phyloP scores from a whole-genome alignment of 2,797 vertebrate genomes.

The Mareca penelope region DNA sequence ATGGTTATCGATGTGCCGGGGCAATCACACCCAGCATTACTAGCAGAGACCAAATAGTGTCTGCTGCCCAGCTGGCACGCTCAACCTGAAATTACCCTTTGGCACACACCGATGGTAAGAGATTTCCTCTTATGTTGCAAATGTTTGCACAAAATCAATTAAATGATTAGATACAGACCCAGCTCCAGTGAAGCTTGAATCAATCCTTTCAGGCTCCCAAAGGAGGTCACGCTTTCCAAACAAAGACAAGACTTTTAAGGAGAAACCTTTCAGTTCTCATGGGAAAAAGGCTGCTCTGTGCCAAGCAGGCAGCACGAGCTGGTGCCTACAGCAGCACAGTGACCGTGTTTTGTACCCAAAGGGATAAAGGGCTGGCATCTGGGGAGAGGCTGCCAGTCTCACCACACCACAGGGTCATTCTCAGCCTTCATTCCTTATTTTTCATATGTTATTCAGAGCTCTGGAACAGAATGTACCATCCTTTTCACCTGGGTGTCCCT shows the following conservation, averaged over 20 bases:
- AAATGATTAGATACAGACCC: not conserved
- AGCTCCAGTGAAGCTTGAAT: not conserved
- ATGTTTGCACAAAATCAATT: constrained; percentile 32
- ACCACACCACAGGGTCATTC: not conserved
- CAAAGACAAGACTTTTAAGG: not conserved
- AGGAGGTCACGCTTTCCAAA: not conserved
- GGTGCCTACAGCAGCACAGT: not conserved
- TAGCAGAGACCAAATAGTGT: not conserved
- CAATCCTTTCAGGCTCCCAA: not conserved
- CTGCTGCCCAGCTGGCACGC: not conserved
- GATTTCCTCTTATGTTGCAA: not conserved
- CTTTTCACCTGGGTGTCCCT: not conserved
- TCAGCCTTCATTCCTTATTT: not conserved
- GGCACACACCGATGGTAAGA: not conserved
- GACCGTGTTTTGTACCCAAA: not conserved
- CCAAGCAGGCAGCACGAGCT: not conserved
- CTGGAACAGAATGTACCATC: not conserved
- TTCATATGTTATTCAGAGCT: not conserved
- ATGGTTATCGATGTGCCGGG: not conserved
- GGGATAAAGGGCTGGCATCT: not conserved
- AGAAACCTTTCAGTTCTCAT: not conserved
- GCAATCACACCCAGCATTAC: not conserved
- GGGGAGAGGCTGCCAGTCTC: not conserved
- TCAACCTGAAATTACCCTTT: not conserved
- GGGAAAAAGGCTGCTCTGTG: not conserved